Percentiles rank a stretch among this genome's conserved stretches.
Evolutionary conservation across 2,888 invertebrate species (phyloP).

Genomic region (Ormyrus thymus): DNA sequence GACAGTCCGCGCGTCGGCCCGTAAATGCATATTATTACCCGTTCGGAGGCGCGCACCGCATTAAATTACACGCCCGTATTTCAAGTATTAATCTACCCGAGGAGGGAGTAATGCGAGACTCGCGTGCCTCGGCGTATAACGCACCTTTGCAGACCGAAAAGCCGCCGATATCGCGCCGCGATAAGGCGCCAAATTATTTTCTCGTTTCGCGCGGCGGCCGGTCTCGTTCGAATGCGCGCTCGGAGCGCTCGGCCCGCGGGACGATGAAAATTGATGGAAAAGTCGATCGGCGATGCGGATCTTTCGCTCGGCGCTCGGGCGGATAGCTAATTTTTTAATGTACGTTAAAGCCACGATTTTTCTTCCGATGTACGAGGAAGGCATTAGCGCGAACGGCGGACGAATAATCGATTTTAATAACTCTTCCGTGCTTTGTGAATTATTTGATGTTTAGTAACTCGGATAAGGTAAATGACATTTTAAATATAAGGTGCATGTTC

Average conservation of each 20-base stretch:
- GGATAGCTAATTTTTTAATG: conserved; percentile 42
- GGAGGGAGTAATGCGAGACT: conserved; percentile 47
- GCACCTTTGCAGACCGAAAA: conserved; percentile 21
- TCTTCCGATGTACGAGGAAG: too few species aligned
- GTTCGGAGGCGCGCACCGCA: conserved; percentile 15
- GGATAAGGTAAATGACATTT: background rate
- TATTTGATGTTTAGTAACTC: background rate
- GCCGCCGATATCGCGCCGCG: conserved; percentile 12
- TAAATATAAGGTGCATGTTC: background rate
- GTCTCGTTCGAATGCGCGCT: conserved; percentile 31
- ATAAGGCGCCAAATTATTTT: conserved; percentile 50
- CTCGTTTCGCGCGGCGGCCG: conserved; percentile 21
- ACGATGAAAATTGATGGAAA: conserved; percentile 14
- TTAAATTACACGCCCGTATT: conserved; percentile 46
- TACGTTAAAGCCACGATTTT: conserved; percentile 22
- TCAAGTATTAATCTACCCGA: conserved; percentile 48
- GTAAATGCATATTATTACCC: conserved; percentile 24
- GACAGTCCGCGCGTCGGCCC: conserved; percentile 1
- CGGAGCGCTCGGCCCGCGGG: conserved; percentile 9
- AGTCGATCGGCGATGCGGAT: background rate
- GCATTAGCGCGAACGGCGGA: too few species aligned
- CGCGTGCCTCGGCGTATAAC: conserved; percentile 36
- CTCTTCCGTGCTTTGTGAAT: too few species aligned
- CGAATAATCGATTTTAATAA: too few species aligned
- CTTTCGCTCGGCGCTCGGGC: background rate